phyloP scores from a whole-genome alignment of 1,140 invertebrate species.

The Diprion similis region DNA sequence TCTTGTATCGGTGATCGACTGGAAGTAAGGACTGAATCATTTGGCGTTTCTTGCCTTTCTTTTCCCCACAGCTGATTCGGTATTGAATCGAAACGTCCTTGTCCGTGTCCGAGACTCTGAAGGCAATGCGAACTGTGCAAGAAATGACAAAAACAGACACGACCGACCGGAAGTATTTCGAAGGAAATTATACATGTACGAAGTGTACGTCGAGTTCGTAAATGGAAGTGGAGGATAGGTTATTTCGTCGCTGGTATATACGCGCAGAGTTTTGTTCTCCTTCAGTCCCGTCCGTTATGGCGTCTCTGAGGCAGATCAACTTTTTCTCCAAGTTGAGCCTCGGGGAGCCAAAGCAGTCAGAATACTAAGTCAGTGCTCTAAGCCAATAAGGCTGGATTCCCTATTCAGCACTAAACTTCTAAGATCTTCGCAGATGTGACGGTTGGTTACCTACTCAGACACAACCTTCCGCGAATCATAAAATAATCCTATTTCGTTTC shows the following conservation, averaged over 20 bases:
- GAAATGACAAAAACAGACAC: no score
- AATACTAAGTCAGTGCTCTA: not conserved
- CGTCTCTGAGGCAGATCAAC: conserved; percentile 7
- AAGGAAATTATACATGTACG: no score
- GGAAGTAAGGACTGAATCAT: no score
- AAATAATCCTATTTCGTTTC: not conserved
- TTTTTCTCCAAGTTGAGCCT: conserved; percentile 11
- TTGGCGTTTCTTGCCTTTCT: no score
- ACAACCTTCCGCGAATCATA: not conserved
- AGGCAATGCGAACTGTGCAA: no score
- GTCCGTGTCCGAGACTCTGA: no score
- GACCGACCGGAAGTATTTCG: no score
- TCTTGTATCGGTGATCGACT: no score
- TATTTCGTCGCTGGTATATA: not conserved
- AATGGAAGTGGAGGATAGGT: not conserved
- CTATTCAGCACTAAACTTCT: conserved; percentile 1
- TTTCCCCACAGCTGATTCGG: no score
- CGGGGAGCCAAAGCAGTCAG: not conserved
- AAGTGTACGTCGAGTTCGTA: no score
- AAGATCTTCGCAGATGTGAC: not conserved
- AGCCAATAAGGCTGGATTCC: not conserved
- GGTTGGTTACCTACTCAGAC: not conserved
- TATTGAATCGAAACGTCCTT: no score
- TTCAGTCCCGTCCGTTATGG: conserved; percentile 10
- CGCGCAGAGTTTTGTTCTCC: not conserved